Base-by-base conservation (phyloP, 2,797 vertebrate genomes). In the Jordanella pulchra region DNA sequence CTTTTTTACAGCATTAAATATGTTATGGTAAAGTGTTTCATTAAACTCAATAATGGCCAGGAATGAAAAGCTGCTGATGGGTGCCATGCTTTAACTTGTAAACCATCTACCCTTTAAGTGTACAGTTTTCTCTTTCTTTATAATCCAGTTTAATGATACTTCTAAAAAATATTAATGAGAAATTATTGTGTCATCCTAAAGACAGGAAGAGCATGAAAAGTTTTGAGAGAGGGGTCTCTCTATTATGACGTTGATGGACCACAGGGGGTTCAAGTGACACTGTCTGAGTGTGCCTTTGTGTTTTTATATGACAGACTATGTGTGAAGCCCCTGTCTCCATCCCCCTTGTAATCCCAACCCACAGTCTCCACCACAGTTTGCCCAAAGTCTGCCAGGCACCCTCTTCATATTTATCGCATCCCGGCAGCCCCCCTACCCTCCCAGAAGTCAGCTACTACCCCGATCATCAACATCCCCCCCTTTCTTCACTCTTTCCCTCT, bases 281-380 rank as follows among this genome's bases (percentile, higher is more conserved):
- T 54, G 60, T 63, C 50, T 64, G 56, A 78, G 79, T 54, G 69
- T 79, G 65, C 12, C 1, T 77, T 74, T 60, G 45, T 35, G 66
- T 76, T 69, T 77, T 42, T 73, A 75, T 76, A 80, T 84, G 83
- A 88, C 79, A 69, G 81, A 82, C 47, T 75, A 68, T 2, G 76
- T 81, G 84, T 81, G 65, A 78, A 75, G 81, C 55, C 73, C 73
- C 77, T 83, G 87, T 90, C 89, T 89, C 86, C 85, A 80, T 80
- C 74, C 68, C 74, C 63, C 71, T 80, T 79, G 79, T 87, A 85
- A 89, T 78, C 79, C 82, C 85, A 87, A 75, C 47, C 88, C 84
- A 83, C 17, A 81, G 73, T 90, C 68, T 88, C 83, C 87, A 89
- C 85, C 84, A 13, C 88, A 89, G 74, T 82, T 85, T 83, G 78